Percentiles rank a stretch among this genome's conserved stretches.
Conservation (phyloP, 2,888 invertebrate species). For the Rambutsinella grinnellia region DNA sequence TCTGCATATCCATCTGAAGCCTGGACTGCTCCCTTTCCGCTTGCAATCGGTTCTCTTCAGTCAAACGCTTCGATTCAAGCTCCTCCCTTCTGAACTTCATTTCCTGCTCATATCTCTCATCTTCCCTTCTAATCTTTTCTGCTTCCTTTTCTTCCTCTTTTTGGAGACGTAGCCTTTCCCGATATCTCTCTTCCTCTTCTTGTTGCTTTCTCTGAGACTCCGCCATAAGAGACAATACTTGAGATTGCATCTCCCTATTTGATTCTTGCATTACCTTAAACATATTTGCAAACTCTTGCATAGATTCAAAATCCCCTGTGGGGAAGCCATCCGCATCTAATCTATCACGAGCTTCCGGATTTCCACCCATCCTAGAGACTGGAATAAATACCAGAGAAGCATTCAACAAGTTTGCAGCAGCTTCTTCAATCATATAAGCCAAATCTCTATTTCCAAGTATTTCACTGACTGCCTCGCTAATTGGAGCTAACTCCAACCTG, state of each 20-base stretch:
- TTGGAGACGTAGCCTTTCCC: neutral
- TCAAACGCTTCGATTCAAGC: neutral
- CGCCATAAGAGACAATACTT: conserved; percentile 15
- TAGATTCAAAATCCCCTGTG: conserved; percentile 25
- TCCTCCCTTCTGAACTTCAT: conserved; percentile 14
- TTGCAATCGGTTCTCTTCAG: neutral
- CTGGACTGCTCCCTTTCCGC: neutral
- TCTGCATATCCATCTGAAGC: conserved; percentile 12
- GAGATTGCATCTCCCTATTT: neutral
- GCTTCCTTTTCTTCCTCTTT: conserved; percentile 2
- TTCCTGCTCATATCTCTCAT: conserved; percentile 5
- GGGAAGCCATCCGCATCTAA: neutral
- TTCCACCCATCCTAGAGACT: neutral
- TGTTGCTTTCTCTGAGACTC: conserved; percentile 10
- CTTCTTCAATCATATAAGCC: conserved; percentile 29
- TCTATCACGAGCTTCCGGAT: conserved; percentile 17
- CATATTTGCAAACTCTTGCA: conserved; percentile 34
- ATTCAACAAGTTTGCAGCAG: conserved; percentile 20
- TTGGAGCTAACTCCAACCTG: conserved; percentile 32
- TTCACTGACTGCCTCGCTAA: conserved; percentile 44
- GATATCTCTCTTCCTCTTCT: neutral
- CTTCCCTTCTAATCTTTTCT: neutral
- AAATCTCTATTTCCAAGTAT: neutral
- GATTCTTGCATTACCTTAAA: conserved; percentile 18
- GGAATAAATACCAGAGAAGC: conserved; percentile 35